Base-by-base conservation (phyloP, 2,797 vertebrate genomes). In the Euthynnus affinis region DNA sequence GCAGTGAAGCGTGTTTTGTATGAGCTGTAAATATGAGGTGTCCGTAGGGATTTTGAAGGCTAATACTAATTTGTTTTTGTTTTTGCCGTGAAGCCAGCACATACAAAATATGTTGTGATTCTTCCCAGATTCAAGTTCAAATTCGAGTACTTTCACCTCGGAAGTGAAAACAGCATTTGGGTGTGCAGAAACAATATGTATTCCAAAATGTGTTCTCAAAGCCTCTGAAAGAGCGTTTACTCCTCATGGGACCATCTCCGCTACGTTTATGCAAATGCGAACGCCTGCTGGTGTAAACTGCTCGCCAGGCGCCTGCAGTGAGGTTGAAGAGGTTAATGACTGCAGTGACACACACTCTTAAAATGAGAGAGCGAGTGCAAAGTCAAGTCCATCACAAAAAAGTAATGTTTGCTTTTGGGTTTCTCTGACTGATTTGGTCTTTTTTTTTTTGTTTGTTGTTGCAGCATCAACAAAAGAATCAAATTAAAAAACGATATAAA, bases 241-340 rank as follows among this genome's bases (percentile, higher is more conserved):
- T 20, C 53, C 42, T 18, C 6, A 27, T 22, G 56, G 46, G 64
- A 37, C 15, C 15, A 0, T 53, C 17, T 60, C 46, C 23, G 18
- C 15, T 55, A 23, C 55, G 51, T 49, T 75, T 52, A 67, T 60
- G 73, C n/a, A 46, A 65, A 65, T 57, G 48, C 17, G 34, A 25
- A 46, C 0, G 61, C 25, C 37, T 56, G 60, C 34, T 48, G n/a
- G n/a, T 32, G 12, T 46, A 48, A 73, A 20, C 46, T 29, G 29
- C 52, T 27, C 5, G 59, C 48, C 37, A 56, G 37, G 29, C 2
- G 10, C 25, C 51, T 46, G 25, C 13, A 32, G 52, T 3, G 0
- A 52, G 46, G 44, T 6, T 53, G 15, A 59, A 32, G 22, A 71
- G 27, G 57, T 68, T 58, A 77, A 63, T 48, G 18, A 34, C 51